A percentile compares a stretch with the other conserved stretches of the same genome.
Evolutionary conservation across 53 echinoderm and acorn worm species (phyloP).

Genomic region (Mesocentrotus franciscanus): DNA sequence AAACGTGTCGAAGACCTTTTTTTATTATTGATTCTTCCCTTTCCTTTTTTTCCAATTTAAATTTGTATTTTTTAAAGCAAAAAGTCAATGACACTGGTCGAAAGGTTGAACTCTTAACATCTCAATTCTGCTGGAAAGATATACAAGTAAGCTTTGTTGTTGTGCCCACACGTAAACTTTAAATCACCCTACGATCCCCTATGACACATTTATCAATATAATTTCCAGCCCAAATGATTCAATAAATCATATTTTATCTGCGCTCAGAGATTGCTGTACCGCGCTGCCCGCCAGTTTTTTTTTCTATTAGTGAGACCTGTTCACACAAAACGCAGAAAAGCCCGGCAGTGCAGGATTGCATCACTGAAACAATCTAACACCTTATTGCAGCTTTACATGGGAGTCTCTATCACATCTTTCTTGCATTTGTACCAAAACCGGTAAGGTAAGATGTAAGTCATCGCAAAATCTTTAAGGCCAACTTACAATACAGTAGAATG

Average conservation of each 20-base stretch:
- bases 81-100: constrained; percentile 56
- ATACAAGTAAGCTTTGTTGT: constrained; percentile 53
- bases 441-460: background rate
- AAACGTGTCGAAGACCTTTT: too few species aligned
- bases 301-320: constrained; percentile 22
- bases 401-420: background rate
- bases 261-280: constrained; percentile 52
- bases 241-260: constrained; percentile 69
- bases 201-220: constrained; percentile 73
- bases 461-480: background rate
- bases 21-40: too few species aligned
- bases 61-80: background rate
- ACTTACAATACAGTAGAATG: background rate
- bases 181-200: constrained; percentile 64
- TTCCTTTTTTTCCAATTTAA: too few species aligned
- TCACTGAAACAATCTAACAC: background rate
- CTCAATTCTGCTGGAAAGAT: constrained; percentile 23
- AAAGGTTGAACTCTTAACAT: constrained; percentile 29
- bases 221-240: constrained; percentile 67
- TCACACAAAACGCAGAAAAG: background rate
- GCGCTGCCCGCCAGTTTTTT: constrained; percentile 40
- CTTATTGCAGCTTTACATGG: background rate
- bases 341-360: background rate
- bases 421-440: background rate
- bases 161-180: constrained; percentile 67